Evolutionary conservation across 1,140 invertebrate species (phyloP).

Genomic region (Zaprionus camerounensis): DNA sequence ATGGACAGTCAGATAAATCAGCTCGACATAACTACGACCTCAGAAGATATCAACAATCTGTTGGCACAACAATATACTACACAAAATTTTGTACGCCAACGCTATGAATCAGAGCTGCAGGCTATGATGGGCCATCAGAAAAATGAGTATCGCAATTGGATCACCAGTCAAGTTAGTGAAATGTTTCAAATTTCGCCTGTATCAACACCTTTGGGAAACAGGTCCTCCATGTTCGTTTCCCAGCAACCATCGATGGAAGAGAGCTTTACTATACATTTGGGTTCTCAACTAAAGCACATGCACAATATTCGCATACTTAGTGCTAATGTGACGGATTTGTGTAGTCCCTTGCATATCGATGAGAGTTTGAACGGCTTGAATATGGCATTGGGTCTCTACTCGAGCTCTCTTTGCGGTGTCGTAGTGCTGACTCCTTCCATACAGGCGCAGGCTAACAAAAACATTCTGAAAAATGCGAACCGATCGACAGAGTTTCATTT

Average conservation of each 20-base stretch:
- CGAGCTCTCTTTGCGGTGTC: slow-evolving; percentile 94
- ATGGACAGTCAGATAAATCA: slow-evolving; percentile 82
- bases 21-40: slow-evolving; percentile 80
- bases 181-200: slow-evolving; percentile 76
- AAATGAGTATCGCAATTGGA: slow-evolving; percentile 92
- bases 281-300: slow-evolving; percentile 99
- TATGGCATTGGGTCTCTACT: slow-evolving; percentile 97
- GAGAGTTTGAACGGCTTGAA: slow-evolving; percentile 88
- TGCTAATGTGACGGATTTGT: slow-evolving; percentile 94
- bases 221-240: slow-evolving; percentile 83
- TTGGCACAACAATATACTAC: slow-evolving; percentile 88
- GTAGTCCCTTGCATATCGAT: slow-evolving; percentile 86
- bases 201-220: slow-evolving; percentile 78
- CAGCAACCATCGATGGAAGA: slow-evolving; percentile 89
- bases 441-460: slow-evolving; percentile 75
- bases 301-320: slow-evolving; percentile 97
- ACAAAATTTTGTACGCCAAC: slow-evolving; percentile 89
- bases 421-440: slow-evolving; percentile 93
- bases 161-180: slow-evolving; percentile 85
- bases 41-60: slow-evolving; percentile 90
- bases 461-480: slow-evolving; percentile 81
- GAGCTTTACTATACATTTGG: slow-evolving; percentile 98
- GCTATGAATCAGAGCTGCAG: slow-evolving; percentile 92
- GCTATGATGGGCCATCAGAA: slow-evolving; percentile 91
- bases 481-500: slow-evolving; percentile 84